Conservation (phyloP, 2,113 vertebrate genomes). For the Fukomys damarensis region DNA sequence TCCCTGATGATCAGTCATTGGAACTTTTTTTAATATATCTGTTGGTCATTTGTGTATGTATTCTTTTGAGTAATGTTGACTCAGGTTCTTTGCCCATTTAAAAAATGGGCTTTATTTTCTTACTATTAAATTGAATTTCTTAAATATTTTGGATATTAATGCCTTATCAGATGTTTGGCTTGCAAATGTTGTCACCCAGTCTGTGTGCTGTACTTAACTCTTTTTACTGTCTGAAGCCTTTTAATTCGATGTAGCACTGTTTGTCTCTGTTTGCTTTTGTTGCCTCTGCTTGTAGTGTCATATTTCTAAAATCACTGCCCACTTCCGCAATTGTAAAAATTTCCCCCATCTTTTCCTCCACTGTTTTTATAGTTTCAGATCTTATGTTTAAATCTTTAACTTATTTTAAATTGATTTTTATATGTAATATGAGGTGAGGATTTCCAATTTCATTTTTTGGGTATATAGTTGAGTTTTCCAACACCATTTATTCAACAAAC, state of each 20-base stretch:
- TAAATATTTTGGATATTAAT: background rate
- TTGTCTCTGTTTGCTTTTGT: background rate
- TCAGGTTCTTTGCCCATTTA: background rate
- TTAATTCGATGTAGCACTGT: background rate
- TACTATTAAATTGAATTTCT: background rate
- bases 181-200: background rate
- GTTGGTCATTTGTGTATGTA: background rate
- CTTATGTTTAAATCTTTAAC: background rate
- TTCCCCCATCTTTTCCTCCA: background rate
- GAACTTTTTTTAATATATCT: background rate
- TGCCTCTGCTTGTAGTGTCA: background rate
- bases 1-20: background rate
- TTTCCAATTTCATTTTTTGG: background rate
- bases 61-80: background rate
- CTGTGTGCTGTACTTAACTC: background rate
- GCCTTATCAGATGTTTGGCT: background rate
- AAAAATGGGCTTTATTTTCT: background rate
- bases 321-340: background rate
- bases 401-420: background rate
- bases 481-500: background rate
- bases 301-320: background rate
- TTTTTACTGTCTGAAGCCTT: background rate
- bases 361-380: background rate
- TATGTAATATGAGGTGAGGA: background rate
- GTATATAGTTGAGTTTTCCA: background rate